Conservation (phyloP, 2,888 invertebrate species). For the Hyalella azteca region DNA sequence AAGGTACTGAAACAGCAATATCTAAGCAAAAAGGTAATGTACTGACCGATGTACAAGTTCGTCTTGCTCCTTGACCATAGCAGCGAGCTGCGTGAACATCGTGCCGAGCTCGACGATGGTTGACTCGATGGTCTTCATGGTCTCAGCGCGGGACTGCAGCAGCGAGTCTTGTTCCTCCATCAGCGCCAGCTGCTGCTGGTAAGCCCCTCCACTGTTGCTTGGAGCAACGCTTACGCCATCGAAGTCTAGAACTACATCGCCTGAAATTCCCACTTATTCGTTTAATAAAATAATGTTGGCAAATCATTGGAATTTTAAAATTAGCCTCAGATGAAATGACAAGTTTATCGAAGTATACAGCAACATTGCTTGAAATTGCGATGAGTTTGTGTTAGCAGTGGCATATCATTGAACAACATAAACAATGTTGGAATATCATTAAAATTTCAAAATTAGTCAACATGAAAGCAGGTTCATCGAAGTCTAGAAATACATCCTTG, state of each 20-base stretch:
- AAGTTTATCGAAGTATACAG: too few species aligned
- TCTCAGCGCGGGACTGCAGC: constrained; percentile 90
- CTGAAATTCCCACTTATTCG: neutral
- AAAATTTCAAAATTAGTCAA: too few species aligned
- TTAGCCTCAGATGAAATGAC: too few species aligned
- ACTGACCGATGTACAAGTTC: constrained; percentile 86
- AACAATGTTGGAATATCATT: too few species aligned
- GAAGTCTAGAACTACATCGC: constrained; percentile 23
- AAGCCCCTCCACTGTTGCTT: constrained; percentile 60
- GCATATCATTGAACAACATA: too few species aligned
- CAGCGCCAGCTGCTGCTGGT: constrained; percentile 54
- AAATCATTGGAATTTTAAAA: too few species aligned
- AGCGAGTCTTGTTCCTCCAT: constrained; percentile 74
- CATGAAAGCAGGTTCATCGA: too few species aligned
- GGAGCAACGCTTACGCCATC: neutral
- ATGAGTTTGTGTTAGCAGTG: too few species aligned
- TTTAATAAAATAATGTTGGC: too few species aligned
- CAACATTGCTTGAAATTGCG: too few species aligned
- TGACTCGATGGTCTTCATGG: constrained; percentile 99
- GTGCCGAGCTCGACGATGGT: constrained; percentile 88
- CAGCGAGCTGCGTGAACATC: constrained; percentile 82
- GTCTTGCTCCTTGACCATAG: constrained; percentile 98
- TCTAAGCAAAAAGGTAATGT: neutral
- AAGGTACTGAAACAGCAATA: too few species aligned
- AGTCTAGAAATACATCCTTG: too few species aligned